These are phyloP conservation scores for Idaea straminata DNA, from an alignment of 2,888 invertebrate genomes.

Conservation along the genomic window DNA sequence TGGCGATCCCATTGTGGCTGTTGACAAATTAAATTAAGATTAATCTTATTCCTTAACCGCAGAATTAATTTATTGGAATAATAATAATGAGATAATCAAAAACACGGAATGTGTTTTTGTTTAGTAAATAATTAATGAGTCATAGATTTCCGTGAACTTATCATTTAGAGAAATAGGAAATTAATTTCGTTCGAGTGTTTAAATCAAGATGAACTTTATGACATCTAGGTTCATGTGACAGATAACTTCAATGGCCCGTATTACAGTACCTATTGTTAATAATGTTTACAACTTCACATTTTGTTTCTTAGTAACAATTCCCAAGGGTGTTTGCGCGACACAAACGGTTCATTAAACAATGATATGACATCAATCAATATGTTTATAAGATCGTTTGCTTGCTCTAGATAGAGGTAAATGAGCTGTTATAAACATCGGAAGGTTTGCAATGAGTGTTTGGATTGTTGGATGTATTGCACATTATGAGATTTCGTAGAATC, in stretches of 20 bases:
- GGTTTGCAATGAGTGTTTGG: conserved; percentile 16
- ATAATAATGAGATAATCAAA: not conserved
- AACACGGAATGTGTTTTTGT: not conserved
- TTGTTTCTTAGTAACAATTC: conserved; percentile 37
- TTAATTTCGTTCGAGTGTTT: conserved; percentile 15
- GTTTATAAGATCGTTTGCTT: conserved; percentile 26
- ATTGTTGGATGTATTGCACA: conserved; percentile 22
- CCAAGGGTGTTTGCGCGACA: conserved; percentile 43
- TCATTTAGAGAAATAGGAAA: not conserved
- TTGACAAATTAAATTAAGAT: not conserved
- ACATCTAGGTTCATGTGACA: conserved; percentile 39
- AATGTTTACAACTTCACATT: conserved; percentile 33
- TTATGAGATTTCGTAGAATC: conserved; percentile 31
- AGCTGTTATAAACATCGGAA: conserved; percentile 28
- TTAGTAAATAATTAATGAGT: not conserved
- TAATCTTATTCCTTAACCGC: not conserved
- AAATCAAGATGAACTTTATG: conserved; percentile 36
- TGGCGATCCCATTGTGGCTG: conserved; percentile 79
- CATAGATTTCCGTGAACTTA: not conserved
- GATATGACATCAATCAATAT: conserved; percentile 40
- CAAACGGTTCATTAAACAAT: conserved; percentile 47
- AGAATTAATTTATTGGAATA: not conserved
- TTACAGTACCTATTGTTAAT: conserved; percentile 45
- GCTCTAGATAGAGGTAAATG: conserved; percentile 29
- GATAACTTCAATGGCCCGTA: conserved; percentile 51